phyloP scores from a whole-genome alignment of 2,113 vertebrate species.

The human (Homo sapiens) region GRCh38 chr3:125301501-125302000 shows the following conservation, averaged over 20 bases:
- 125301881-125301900: too few relatives aligned
- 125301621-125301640: background rate
- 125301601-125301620: conserved; percentile 12
- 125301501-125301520: background rate
- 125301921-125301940: too few relatives aligned
- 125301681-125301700: background rate
- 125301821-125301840: too few relatives aligned
- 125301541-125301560: background rate
- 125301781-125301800: too few relatives aligned
- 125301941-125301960: too few relatives aligned
- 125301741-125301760: background rate
- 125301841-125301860: too few relatives aligned
- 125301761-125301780: background rate
- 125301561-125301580: background rate
- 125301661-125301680: conserved; percentile 18
- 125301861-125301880: too few relatives aligned
- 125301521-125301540: background rate
- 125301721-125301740: background rate
- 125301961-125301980: too few relatives aligned
- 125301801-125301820: too few relatives aligned
- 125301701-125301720: background rate
- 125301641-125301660: conserved; percentile 11
- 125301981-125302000: too few relatives aligned
- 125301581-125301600: conserved; percentile 1
- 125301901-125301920: too few relatives aligned